Percentiles rank a stretch among this genome's conserved stretches.
phyloP scores from a whole-genome alignment of 2,797 vertebrate species.

The Avahi laniger region DNA sequence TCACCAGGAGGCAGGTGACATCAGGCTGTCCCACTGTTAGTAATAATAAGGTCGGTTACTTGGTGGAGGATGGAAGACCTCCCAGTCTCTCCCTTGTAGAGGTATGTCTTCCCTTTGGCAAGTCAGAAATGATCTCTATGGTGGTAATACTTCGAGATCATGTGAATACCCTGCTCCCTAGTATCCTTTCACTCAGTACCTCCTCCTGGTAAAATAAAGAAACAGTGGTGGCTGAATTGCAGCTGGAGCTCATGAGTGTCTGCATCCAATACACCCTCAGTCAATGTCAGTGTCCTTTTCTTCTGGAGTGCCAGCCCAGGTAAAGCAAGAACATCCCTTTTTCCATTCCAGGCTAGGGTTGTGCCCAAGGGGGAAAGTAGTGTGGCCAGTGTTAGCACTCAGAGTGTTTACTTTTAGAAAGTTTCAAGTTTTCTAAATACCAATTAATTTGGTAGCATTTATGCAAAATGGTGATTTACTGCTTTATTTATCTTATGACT shows the following conservation, averaged over 20 bases:
- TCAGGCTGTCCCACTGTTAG: not conserved
- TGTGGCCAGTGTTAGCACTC: not conserved
- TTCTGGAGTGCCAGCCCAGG: not conserved
- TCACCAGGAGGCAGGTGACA: fast-evolving
- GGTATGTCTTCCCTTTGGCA: not conserved
- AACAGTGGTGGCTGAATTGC: not conserved
- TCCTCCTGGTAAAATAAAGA: not conserved
- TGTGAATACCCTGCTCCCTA: not conserved
- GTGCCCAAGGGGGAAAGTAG: not conserved
- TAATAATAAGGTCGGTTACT: not conserved
- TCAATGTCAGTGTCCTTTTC: not conserved
- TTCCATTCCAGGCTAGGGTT: not conserved
- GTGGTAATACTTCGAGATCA: not conserved
- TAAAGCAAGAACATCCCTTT: not conserved
- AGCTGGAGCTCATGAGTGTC: not conserved
- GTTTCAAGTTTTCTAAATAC: slow-evolving; percentile 11
- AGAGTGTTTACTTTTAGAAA: slow-evolving; percentile 33
- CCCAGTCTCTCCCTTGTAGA: not conserved
- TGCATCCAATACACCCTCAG: not conserved
- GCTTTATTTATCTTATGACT: slow-evolving; percentile 26
- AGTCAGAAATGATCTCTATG: not conserved
- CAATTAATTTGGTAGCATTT: not conserved
- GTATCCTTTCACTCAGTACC: not conserved
- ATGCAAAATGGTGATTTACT: not conserved
- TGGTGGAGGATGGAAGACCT: not conserved